Base-by-base conservation (phyloP, 2,888 invertebrate genomes). In the Chalcis sispes region DNA sequence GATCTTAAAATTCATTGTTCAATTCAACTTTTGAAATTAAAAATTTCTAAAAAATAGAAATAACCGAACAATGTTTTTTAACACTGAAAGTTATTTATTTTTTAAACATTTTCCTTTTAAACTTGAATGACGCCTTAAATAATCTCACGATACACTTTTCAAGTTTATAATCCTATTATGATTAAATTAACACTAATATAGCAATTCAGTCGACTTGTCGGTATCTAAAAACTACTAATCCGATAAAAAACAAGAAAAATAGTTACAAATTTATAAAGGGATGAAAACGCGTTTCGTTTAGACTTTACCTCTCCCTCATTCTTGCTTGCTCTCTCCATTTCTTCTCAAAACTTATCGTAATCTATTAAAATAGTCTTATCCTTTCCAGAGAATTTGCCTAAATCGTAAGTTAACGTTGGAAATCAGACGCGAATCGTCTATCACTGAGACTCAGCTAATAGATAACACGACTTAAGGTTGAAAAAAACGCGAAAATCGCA, bases 381-480 rank as follows among this genome's bases (percentile, higher is more conserved):
- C 73, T 67, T 74, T 74, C 50, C 67, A 62, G 40, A 62, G 71
- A 69, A 83, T 82, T 81, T 82, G 81, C 79, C 77, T 75, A 79
- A 58, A 75, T 77, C 80, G 80, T 79, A 46, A 61, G 36, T 15
- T 77, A 64, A 77, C 77, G 71, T 71, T 78, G 78, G 81, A 77
- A 80, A 81, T 79, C 79, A 81, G n/a, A 36, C 75, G 72, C 75
- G 65, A 81, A 81, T 82, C 81, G 79, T 82, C 82, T 80, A 82
- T 83, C 82, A 82, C 79, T 64, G 78, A 64, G 72, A 76, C 72
- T 79, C 79, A 79, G 80, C 81, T 83, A 72, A 72, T 58, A 81
- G 82, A 82, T 82, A 82, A 82, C 81, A 78, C 72, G 62, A 75
- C 79, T 69, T 65, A 70, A 66, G 78, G 29, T 42, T 61, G 77